These are phyloP conservation scores for Festucalex cinctus DNA, from an alignment of 2,113 vertebrate species.

Conservation along the genomic window DNA sequence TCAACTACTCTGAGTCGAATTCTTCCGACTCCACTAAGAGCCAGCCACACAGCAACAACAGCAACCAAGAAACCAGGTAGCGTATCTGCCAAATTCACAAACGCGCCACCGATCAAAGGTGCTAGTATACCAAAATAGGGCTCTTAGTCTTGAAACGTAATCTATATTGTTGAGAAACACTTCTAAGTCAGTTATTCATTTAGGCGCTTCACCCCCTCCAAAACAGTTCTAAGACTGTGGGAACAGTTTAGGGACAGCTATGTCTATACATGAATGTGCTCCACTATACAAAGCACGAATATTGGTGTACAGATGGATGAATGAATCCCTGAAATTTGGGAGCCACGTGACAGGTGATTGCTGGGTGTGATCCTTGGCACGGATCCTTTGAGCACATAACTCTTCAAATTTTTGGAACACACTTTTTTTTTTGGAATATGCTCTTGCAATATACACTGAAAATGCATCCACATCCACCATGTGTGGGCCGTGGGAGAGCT, in stretches of 20 bases:
- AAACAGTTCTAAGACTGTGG: no score
- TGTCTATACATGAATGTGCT: no score
- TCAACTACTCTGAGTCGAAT: slow-evolving; percentile 98
- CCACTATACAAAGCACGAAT: no score
- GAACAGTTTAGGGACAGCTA: no score
- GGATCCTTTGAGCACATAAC: neutral
- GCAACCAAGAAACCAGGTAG: slow-evolving; percentile 96
- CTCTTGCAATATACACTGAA: neutral
- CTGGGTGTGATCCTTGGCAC: neutral
- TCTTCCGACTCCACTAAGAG: slow-evolving; percentile 97
- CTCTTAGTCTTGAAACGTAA: neutral
- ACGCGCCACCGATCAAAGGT: no score
- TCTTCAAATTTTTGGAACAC: neutral
- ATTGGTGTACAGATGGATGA: no score
- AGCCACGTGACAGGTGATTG: neutral
- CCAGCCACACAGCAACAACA: slow-evolving; percentile 92
- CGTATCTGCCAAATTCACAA: no score
- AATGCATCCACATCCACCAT: neutral
- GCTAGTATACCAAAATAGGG: no score
- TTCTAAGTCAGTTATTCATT: no score
- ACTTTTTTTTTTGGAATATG: neutral
- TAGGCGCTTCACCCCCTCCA: no score
- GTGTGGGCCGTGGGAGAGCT: neutral
- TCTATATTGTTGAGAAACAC: no score
- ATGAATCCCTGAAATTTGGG: no score